These are phyloP conservation scores for Zaprionus lachaisei DNA, from an alignment of 1,140 invertebrate genomes.

Conservation along the genomic window DNA sequence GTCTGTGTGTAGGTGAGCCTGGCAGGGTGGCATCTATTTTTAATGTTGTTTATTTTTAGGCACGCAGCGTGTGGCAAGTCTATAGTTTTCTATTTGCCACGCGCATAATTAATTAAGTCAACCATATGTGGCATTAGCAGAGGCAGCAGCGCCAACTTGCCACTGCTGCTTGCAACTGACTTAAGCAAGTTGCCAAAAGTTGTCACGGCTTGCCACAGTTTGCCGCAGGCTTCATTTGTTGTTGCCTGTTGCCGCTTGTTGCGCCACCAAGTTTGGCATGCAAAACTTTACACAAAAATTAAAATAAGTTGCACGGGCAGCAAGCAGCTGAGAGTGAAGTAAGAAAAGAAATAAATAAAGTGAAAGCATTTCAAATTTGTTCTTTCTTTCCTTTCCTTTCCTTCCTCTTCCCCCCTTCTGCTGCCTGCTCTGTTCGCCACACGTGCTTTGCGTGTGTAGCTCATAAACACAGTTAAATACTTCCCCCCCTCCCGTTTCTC, in stretches of 20 bases:
- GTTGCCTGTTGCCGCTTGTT: too few relatives aligned
- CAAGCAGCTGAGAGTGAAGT: too few relatives aligned
- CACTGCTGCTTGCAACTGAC: constrained; percentile 16
- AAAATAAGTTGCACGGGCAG: too few relatives aligned
- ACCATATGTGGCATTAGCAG: constrained; percentile 5
- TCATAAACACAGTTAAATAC: constrained; percentile 14
- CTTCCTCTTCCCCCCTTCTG: background rate
- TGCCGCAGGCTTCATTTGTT: too few relatives aligned
- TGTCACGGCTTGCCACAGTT: too few relatives aligned
- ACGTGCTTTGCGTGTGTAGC: constrained; percentile 1
- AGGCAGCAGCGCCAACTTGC: background rate
- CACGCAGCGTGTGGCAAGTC: constrained; percentile 8
- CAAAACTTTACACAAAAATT: too few relatives aligned
- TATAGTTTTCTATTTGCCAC: background rate
- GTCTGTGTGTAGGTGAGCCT: too few relatives aligned
- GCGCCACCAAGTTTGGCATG: too few relatives aligned
- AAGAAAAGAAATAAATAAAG: too few relatives aligned
- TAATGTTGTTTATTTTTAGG: constrained; percentile 44
- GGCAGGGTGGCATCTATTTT: constrained; percentile 32
- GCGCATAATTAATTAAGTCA: constrained; percentile 22
- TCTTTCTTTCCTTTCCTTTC: too few relatives aligned
- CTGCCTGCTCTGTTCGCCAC: background rate
- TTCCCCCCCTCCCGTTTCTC: background rate
- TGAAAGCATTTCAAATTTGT: background rate
- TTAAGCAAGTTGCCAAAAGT: constrained; percentile 6